Evolutionary conservation across 2,113 vertebrate genomes (phyloP).

Genomic region (Charadrius vociferus): DNA sequence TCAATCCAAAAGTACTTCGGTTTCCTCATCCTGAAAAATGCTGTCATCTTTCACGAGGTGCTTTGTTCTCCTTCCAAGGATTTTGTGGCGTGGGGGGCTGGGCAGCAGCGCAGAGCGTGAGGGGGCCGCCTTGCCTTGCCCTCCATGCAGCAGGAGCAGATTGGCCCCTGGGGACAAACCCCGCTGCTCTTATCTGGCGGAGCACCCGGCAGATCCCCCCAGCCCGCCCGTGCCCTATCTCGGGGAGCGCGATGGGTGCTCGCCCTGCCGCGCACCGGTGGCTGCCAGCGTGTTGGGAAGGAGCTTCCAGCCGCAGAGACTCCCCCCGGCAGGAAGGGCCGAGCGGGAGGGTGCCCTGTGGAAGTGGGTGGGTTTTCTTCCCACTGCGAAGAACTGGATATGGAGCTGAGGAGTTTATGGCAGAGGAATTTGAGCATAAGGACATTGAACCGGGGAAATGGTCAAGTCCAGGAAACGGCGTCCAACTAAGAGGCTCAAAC

Average conservation of each 20-base stretch:
- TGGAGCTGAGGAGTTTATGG: not conserved
- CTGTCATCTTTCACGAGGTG: not conserved
- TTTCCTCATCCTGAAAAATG: slow-evolving; percentile 8
- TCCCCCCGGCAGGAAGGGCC: not conserved
- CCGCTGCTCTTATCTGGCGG: not conserved
- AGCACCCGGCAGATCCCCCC: not conserved
- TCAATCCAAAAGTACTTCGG: not conserved
- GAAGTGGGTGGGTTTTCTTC: not conserved
- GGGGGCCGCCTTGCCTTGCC: no score
- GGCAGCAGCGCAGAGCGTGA: not conserved
- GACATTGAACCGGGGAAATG: not conserved
- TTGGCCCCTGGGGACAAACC: not conserved
- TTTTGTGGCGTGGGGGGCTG: not conserved
- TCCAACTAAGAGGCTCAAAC: not conserved
- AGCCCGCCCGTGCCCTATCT: fast-evolving
- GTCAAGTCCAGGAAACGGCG: not conserved
- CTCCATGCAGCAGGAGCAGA: not conserved
- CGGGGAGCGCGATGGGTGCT: fast-evolving
- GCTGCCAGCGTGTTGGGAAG: not conserved
- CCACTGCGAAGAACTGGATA: not conserved
- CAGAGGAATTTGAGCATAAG: not conserved
- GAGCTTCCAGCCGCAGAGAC: not conserved
- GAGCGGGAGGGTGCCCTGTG: not conserved
- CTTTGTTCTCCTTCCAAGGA: slow-evolving; percentile 42
- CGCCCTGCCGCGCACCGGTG: fast-evolving